phyloP scores from a whole-genome alignment of 2,797 vertebrate genomes.

The Spatula clypeata region DNA sequence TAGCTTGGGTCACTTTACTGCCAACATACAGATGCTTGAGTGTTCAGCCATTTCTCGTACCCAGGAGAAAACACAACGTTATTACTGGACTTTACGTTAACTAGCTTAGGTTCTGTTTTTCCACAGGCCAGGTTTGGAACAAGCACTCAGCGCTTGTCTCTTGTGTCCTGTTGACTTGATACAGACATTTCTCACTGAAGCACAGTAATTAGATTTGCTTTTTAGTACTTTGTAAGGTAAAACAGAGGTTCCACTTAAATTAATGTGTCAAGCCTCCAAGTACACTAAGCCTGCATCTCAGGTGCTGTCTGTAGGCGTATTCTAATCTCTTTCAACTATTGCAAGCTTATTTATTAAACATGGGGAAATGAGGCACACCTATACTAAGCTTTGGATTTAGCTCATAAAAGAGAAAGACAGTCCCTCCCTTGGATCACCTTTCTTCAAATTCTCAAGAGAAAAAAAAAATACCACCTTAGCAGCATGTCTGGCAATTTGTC shows the following conservation, averaged over 20 bases:
- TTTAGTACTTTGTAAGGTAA: slow-evolving; percentile 64
- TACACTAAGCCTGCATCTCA: background rate
- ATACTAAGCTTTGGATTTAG: background rate
- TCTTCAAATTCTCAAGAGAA: background rate
- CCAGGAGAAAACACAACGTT: slow-evolving; percentile 34
- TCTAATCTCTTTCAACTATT: background rate
- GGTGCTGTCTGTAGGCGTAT: background rate
- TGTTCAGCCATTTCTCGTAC: slow-evolving; percentile 32
- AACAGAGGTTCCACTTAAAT: background rate
- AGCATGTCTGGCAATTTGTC: background rate
- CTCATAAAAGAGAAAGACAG: background rate
- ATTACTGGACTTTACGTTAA: slow-evolving; percentile 47
- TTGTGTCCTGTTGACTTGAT: slow-evolving; percentile 23
- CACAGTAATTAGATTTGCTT: slow-evolving; percentile 65
- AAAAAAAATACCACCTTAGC: accelerated
- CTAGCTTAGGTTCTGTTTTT: slow-evolving; percentile 58
- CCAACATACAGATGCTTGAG: slow-evolving; percentile 13
- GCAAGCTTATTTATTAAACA: background rate
- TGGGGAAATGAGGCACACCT: background rate
- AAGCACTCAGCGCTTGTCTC: background rate
- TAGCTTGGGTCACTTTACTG: slow-evolving; percentile 28
- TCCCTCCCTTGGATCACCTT: background rate
- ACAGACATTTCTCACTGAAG: slow-evolving; percentile 41
- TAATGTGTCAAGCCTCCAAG: background rate
- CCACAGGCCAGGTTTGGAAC: slow-evolving; percentile 30